These are phyloP conservation scores for Allacma fusca DNA, from an alignment of 2,888 invertebrate species.

Conservation along the genomic window DNA sequence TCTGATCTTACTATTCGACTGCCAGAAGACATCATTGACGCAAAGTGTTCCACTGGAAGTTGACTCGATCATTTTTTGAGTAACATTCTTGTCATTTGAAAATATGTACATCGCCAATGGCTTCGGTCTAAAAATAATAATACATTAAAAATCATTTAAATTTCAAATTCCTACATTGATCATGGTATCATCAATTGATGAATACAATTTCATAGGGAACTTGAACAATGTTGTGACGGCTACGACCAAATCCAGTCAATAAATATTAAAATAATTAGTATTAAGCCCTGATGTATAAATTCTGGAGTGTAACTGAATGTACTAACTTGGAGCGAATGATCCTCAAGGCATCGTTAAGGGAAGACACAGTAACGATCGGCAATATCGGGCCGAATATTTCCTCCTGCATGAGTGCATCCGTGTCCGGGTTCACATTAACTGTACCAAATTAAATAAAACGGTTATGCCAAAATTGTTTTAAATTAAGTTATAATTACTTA, in stretches of 20 bases:
- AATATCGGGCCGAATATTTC: slow-evolving; percentile 80
- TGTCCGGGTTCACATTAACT: slow-evolving; percentile 49
- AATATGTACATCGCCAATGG: slow-evolving; percentile 90
- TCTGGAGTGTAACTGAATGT: too few species aligned
- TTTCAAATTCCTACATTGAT: too few species aligned
- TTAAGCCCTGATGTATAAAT: too few species aligned
- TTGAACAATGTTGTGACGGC: too few species aligned
- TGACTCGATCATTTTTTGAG: slow-evolving; percentile 73
- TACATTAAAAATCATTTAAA: not conserved
- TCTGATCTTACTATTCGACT: slow-evolving; percentile 71
- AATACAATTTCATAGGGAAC: too few species aligned
- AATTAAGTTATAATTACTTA: not conserved
- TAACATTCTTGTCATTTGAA: slow-evolving; percentile 70
- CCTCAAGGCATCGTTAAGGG: slow-evolving; percentile 87
- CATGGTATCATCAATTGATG: too few species aligned
- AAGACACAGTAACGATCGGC: slow-evolving; percentile 84
- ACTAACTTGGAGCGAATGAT: slow-evolving; percentile 71
- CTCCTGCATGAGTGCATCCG: slow-evolving; percentile 65
- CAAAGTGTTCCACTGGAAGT: slow-evolving; percentile 82
- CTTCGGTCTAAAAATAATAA: slow-evolving; percentile 73
- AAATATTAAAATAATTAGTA: too few species aligned
- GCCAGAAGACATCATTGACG: slow-evolving; percentile 86
- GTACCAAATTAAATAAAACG: not conserved
- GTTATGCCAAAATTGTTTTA: not conserved
- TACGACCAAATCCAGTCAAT: too few species aligned